phyloP scores from a whole-genome alignment of 2,113 vertebrate species.

The Vulpes vulpes region DNA sequence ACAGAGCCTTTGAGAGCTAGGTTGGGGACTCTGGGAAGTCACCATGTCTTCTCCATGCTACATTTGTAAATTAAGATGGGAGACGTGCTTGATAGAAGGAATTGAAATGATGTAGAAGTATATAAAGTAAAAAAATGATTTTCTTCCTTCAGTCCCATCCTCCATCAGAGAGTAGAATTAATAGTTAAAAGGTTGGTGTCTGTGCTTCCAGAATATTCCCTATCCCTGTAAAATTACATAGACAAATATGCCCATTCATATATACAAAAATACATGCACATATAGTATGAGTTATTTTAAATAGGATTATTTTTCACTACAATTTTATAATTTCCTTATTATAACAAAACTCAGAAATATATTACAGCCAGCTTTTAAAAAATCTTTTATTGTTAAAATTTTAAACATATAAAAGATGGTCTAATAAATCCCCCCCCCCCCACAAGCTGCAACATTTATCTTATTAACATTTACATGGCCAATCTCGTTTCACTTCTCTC shows the following conservation, averaged over 20 bases:
- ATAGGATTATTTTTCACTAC: slow-evolving; percentile 15
- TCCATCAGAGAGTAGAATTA: not conserved
- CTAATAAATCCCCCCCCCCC: not conserved
- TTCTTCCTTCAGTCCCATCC: not conserved
- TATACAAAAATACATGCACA: not conserved
- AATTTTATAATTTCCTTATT: slow-evolving; percentile 23
- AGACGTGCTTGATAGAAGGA: not conserved
- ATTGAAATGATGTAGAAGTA: not conserved
- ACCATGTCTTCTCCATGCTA: not conserved
- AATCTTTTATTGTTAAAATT: not conserved
- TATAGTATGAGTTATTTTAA: slow-evolving; percentile 21
- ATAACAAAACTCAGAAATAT: not conserved
- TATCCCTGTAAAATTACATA: not conserved
- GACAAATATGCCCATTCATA: not conserved
- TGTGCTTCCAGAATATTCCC: slow-evolving; percentile 11
- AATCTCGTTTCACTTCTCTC: not conserved
- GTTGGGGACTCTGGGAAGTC: not conserved
- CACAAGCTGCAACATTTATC: not conserved
- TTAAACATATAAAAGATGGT: slow-evolving; percentile 5
- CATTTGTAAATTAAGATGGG: not conserved
- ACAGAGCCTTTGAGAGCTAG: not conserved
- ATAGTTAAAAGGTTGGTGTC: not conserved
- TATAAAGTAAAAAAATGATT: not conserved
- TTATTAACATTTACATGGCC: no score
- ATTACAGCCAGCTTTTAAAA: not conserved